Evolutionary conservation across 1,140 invertebrate genomes (phyloP), one percentile per base, ranked within the genome.

Genomic region (Argopecten irradians): DNA sequence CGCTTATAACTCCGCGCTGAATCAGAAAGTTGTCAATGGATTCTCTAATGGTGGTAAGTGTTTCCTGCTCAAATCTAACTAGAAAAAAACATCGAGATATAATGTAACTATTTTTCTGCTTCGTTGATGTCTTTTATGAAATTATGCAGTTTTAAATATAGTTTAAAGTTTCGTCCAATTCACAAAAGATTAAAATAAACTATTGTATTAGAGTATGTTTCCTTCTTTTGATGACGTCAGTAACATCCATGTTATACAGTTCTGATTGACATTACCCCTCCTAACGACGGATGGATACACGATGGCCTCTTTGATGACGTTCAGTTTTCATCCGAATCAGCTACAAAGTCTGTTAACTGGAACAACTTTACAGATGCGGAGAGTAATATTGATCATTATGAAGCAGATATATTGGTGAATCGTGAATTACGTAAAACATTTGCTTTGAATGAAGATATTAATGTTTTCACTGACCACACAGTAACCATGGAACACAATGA

Each of bases 1-100:
- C 13, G 92, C 92, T 39, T 90, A 88, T 86, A 93, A 93, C 90
- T 89, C 85, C 84, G 92, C 91, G 7, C 85, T 92, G 1, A 91
- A 92, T 86, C 82, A 86, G 33, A 92, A 91, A 86, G 85, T 71
- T 13, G 82, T 86, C 32, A 86, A 90, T 7, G 88, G 84, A 33
- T 84, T 88, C n/a, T 92, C 92, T 41, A 46, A 92, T 89, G 92
- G 92, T 90, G 90, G 92, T 93, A 90, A 35, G 82, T 87, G 5
- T 22, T 8, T 11, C n/a, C n/a, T n/a, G n/a, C n/a, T n/a, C n/a
- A n/a, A n/a, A n/a, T n/a, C n/a, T n/a, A n/a, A n/a, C n/a, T n/a
- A n/a, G n/a, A n/a, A n/a, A n/a, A n/a, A n/a, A n/a, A n/a, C n/a
- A n/a, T n/a, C n/a, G n/a, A n/a, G n/a, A n/a, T n/a, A n/a, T n/a